phyloP scores from a whole-genome alignment of 2,113 vertebrate species.

The Spermophilus dauricus region DNA sequence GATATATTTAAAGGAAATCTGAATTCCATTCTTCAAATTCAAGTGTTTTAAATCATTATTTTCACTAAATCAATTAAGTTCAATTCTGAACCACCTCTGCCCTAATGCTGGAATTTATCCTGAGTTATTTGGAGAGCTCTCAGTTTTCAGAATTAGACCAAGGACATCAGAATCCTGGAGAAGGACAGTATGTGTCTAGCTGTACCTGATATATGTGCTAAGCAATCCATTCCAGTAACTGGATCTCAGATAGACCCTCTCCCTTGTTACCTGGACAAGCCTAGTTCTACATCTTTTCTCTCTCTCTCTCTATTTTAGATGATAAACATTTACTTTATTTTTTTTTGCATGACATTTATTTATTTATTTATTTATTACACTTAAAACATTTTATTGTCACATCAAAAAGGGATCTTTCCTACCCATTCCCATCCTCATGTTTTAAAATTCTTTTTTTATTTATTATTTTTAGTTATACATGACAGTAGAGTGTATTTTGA shows the following conservation, averaged over 20 bases:
- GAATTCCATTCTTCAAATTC: too few species aligned
- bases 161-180: neutral
- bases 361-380: neutral
- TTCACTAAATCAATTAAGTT: neutral
- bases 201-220: neutral
- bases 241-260: neutral
- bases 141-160: neutral
- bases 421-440: neutral
- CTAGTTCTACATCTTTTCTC: neutral
- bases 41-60: neutral
- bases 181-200: neutral
- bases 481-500: too few species aligned
- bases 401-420: neutral
- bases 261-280: neutral
- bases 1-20: too few species aligned
- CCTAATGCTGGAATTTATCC: neutral
- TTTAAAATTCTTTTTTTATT: neutral
- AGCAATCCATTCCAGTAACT: neutral
- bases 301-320: too few species aligned
- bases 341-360: too few species aligned
- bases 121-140: neutral
- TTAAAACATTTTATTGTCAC: neutral
- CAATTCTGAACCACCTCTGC: neutral
- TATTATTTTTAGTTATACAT: too few species aligned
- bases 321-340: too few species aligned